These are phyloP conservation scores for Amphipyra berbera DNA, from an alignment of 2,888 invertebrate genomes.

Conservation along the genomic window DNA sequence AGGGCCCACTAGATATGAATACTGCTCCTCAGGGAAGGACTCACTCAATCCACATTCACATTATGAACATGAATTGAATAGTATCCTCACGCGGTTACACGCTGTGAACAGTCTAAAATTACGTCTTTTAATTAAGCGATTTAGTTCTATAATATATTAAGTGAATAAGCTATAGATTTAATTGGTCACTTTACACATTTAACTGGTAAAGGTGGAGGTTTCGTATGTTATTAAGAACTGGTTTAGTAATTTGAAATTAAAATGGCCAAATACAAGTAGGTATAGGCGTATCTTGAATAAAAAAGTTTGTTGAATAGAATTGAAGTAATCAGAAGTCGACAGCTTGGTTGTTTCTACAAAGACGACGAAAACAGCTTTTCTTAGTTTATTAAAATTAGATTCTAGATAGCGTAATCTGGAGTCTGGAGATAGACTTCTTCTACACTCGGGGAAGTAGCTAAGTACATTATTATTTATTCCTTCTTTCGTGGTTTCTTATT, in stretches of 20 bases:
- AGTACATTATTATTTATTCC: too few species aligned
- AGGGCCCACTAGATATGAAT: slow-evolving; percentile 72
- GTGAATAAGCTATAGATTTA: slow-evolving; percentile 10
- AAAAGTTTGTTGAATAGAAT: slow-evolving; percentile 25
- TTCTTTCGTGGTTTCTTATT: too few species aligned
- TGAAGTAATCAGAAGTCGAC: slow-evolving; percentile 15
- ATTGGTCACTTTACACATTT: slow-evolving; percentile 30
- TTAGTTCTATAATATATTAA: slow-evolving; percentile 19
- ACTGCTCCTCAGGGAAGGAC: slow-evolving; percentile 65
- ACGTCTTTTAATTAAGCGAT: slow-evolving; percentile 38
- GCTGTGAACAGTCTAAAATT: slow-evolving; percentile 13
- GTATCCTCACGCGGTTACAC: slow-evolving; percentile 24
- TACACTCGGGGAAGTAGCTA: too few species aligned
- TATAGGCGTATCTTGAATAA: slow-evolving; percentile 27
- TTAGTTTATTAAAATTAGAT: not conserved
- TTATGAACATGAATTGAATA: slow-evolving; percentile 48
- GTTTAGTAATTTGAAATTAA: slow-evolving; percentile 44
- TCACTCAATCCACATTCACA: slow-evolving; percentile 64
- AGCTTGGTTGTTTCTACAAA: slow-evolving; percentile 2
- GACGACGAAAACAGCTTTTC: not conserved
- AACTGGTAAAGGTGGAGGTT: slow-evolving; percentile 12
- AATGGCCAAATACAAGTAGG: slow-evolving; percentile 13
- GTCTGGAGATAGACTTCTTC: too few species aligned
- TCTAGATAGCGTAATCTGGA: not conserved
- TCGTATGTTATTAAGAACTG: slow-evolving; percentile 27